These are phyloP conservation scores for Mastomys natalensis DNA, from an alignment of 2,113 vertebrate genomes.

Conservation along the genomic window DNA sequence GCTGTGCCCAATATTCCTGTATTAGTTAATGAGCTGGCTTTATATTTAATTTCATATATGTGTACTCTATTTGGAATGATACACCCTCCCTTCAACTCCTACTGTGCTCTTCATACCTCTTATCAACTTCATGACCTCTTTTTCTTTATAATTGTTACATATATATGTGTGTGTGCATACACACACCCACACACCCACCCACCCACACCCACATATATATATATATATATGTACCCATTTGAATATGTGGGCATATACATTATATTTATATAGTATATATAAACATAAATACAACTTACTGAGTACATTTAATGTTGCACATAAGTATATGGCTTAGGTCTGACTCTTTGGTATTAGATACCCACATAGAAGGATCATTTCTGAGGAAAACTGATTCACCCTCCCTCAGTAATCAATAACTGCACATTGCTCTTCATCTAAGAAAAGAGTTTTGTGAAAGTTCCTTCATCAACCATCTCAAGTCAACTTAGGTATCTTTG, in stretches of 20 bases:
- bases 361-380: not conserved
- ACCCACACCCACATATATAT: not conserved
- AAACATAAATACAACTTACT: not conserved
- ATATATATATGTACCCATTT: not conserved
- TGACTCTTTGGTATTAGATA: not conserved
- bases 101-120: not conserved
- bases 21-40: not conserved
- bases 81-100: rapidly evolving
- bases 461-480: not conserved
- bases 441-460: not conserved
- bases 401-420: not conserved
- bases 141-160: not conserved
- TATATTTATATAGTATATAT: not conserved
- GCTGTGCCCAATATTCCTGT: not conserved
- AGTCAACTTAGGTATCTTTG: not conserved
- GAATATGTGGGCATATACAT: not conserved
- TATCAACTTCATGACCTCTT: not conserved
- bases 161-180: no score
- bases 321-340: not conserved
- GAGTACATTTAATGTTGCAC: not conserved
- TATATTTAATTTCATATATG: not conserved
- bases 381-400: not conserved
- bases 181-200: no score
- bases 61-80: not conserved
- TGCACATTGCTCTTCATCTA: not conserved